Evolutionary conservation across 35 echinoderm and acorn worm species (phyloP).

Genomic region (Nesometra sesokonis): DNA sequence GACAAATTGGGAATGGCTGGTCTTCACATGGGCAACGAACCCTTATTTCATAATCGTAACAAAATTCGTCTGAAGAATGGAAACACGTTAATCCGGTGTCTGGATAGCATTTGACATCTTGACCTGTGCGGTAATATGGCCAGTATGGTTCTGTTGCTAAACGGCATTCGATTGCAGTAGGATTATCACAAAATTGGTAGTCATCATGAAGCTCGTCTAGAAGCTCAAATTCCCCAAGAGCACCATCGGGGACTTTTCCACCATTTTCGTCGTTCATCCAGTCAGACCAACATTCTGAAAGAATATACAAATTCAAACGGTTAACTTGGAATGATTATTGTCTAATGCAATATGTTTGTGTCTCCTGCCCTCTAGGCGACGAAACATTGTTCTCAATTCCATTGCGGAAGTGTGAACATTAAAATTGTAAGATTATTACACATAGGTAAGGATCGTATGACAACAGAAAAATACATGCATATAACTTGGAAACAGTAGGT

Average conservation of each 20-base stretch:
- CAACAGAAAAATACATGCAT: no score
- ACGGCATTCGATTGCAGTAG: neutral
- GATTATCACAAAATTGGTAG: constrained; percentile 1
- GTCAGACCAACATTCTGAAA: neutral
- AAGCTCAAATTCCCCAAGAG: constrained; percentile 10
- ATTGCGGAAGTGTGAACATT: no score
- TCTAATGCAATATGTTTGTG: no score
- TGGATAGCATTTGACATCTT: neutral
- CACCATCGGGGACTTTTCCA: neutral
- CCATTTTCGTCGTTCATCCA: constrained; percentile 19
- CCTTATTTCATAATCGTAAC: neutral
- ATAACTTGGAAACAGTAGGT: no score
- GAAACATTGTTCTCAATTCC: no score
- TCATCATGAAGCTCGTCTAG: neutral
- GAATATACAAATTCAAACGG: no score
- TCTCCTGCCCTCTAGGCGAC: no score
- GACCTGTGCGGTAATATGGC: constrained; percentile 3
- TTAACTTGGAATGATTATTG: no score
- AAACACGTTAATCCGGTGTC: neutral
- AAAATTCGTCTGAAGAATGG: neutral
- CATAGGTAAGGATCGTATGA: no score
- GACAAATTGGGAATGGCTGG: neutral
- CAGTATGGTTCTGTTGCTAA: neutral
- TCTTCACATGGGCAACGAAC: neutral
- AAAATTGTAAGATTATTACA: no score